Evolutionary conservation across 2,888 invertebrate genomes (phyloP).

Genomic region (Ernsta delagoae): DNA sequence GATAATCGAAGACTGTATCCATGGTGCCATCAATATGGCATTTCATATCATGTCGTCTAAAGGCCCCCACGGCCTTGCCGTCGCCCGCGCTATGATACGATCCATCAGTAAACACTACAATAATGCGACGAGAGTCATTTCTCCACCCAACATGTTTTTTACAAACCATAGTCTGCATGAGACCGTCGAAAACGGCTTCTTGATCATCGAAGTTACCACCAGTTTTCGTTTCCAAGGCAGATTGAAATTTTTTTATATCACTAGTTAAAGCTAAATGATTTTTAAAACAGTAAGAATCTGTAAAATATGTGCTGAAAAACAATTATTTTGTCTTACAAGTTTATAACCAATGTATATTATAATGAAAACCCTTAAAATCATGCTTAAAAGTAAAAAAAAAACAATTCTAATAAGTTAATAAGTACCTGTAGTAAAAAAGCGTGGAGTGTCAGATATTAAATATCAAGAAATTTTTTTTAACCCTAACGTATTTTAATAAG

Average conservation of each 20-base stretch:
- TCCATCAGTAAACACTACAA: slow-evolving; percentile 91
- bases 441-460: no score
- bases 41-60: slow-evolving; percentile 88
- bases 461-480: no score
- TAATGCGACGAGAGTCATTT: slow-evolving; percentile 87
- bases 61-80: slow-evolving; percentile 86
- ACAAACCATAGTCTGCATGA: slow-evolving; percentile 90
- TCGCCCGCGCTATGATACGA: slow-evolving; percentile 92
- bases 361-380: no score
- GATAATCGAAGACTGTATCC: slow-evolving; percentile 89
- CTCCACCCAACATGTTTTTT: slow-evolving; percentile 91
- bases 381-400: no score
- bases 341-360: no score
- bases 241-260: slow-evolving; percentile 74
- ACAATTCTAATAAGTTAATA: no score
- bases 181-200: slow-evolving; percentile 94
- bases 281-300: slow-evolving; percentile 87
- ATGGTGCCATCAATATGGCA: slow-evolving; percentile 87
- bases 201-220: slow-evolving; percentile 87
- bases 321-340: no score
- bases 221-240: slow-evolving; percentile 63
- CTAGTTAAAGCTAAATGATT: slow-evolving; percentile 88
- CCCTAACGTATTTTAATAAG: no score
- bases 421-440: no score
- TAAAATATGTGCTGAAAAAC: slow-evolving; percentile 1